Percentiles rank a stretch among this genome's conserved stretches.
Conservation (phyloP, 2,797 vertebrate genomes). For the Sphenodon punctatus region DNA sequence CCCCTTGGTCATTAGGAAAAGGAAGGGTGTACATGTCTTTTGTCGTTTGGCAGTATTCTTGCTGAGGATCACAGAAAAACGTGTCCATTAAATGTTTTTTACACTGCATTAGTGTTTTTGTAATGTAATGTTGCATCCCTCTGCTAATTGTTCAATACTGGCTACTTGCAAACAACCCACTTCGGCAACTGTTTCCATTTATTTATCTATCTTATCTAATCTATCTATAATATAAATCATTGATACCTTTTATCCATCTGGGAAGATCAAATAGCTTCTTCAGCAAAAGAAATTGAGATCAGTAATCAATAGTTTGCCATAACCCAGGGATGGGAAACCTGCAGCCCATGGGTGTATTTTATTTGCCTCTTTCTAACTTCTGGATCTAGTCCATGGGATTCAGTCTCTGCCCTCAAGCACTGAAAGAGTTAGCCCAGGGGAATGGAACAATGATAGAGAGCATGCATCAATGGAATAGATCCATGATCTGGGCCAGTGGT, state of each 20-base stretch:
- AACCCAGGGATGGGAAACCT: no score
- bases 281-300: neutral
- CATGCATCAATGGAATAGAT: no score
- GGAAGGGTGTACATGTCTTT: constrained; percentile 37
- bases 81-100: constrained; percentile 34
- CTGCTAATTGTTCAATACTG: constrained; percentile 60
- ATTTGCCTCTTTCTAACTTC: no score
- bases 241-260: constrained; percentile 14
- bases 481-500: no score
- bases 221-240: no score
- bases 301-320: neutral
- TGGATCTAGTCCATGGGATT: no score
- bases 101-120: constrained; percentile 55
- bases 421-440: no score
- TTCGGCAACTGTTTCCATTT: constrained; percentile 24
- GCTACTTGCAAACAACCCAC: constrained; percentile 33
- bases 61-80: constrained; percentile 41
- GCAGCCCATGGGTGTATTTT: no score
- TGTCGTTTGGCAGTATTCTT: constrained; percentile 53
- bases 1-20: constrained; percentile 41
- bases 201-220: constrained; percentile 24
- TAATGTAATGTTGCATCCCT: constrained; percentile 36
- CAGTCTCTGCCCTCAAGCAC: no score
- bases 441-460: no score
- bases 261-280: neutral